Evolutionary conservation across 2,113 vertebrate species (phyloP).

Genomic region (Forbesichthys papilliferus): DNA sequence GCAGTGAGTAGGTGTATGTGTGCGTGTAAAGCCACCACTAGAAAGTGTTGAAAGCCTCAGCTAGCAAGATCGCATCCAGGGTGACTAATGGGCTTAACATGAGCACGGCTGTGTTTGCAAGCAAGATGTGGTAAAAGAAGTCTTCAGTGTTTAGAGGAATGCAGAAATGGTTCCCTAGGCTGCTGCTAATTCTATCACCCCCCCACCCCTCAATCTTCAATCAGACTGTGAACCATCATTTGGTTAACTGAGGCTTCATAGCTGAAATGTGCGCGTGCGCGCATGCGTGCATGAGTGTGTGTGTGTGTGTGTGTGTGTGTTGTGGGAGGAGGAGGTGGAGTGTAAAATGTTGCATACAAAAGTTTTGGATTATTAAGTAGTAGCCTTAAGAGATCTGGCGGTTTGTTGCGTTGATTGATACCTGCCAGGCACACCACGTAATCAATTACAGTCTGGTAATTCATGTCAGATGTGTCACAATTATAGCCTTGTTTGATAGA

Average conservation of each 20-base stretch:
- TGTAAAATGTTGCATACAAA: too few species aligned
- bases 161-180: constrained; percentile 73
- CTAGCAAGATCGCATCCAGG: constrained; percentile 81
- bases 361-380: too few species aligned
- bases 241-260: neutral
- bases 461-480: too few species aligned
- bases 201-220: constrained; percentile 59
- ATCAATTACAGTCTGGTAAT: too few species aligned
- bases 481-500: constrained; percentile 8
- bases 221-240: constrained; percentile 70
- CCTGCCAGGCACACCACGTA: too few species aligned
- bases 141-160: constrained; percentile 69
- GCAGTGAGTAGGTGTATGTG: constrained; percentile 79
- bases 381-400: too few species aligned
- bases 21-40: constrained; percentile 73
- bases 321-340: too few species aligned
- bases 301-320: too few species aligned
- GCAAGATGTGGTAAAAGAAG: constrained; percentile 68
- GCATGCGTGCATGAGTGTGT: constrained; percentile 16
- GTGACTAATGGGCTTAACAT: constrained; percentile 83
- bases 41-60: constrained; percentile 81
- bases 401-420: too few species aligned
- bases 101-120: constrained; percentile 75
- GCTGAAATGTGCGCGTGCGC: constrained; percentile 13
- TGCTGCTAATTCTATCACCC: constrained; percentile 74